phyloP scores from a whole-genome alignment of 2,888 invertebrate genomes.

The Orthosia cruda region DNA sequence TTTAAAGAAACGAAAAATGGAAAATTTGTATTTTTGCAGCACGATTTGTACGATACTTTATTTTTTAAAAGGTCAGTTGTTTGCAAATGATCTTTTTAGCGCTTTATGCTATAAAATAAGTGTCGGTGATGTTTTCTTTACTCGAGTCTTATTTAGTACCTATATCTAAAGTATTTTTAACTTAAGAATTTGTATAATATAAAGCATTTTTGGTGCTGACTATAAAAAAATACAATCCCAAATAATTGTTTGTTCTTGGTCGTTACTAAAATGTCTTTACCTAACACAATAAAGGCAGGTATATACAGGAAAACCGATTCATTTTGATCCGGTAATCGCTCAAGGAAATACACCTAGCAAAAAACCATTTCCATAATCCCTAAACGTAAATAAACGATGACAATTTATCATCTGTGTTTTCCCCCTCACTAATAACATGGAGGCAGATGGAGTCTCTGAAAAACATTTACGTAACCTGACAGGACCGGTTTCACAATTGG shows the following conservation, averaged over 20 bases:
- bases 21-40: background rate
- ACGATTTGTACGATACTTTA: background rate
- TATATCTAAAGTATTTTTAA: too few relatives aligned
- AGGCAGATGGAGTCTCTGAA: constrained; percentile 19
- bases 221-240: background rate
- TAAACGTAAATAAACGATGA: constrained; percentile 34
- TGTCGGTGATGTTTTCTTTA: background rate
- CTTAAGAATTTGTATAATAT: too few relatives aligned
- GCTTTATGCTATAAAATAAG: constrained; percentile 2
- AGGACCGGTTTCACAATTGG: constrained; percentile 17
- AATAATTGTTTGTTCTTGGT: too few relatives aligned
- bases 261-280: background rate
- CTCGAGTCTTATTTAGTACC: too few relatives aligned
- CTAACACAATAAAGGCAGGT: background rate
- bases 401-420: constrained; percentile 51
- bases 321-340: constrained; percentile 22
- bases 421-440: constrained; percentile 28
- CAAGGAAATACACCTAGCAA: constrained; percentile 18
- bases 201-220: background rate
- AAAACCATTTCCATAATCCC: constrained; percentile 22
- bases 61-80: background rate
- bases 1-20: background rate
- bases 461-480: constrained; percentile 35
- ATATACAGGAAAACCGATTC: background rate
- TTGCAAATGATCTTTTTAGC: background rate